A percentile compares a stretch with the other conserved stretches of the same genome.
These are phyloP conservation scores for Carposina sasakii DNA, from an alignment of 1,140 invertebrate species.

Conservation along the genomic window DNA sequence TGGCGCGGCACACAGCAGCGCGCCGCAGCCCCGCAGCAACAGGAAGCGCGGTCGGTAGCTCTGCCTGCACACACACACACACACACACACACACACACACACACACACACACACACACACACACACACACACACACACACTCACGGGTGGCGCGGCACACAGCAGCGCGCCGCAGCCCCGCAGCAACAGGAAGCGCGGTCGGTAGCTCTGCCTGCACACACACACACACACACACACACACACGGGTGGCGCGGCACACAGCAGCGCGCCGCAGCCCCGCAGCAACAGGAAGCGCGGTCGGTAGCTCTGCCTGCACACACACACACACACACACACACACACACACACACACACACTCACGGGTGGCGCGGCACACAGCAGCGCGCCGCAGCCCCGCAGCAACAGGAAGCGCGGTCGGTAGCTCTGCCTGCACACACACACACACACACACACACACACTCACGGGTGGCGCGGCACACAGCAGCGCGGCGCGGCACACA, in stretches of 20 bases:
- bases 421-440: too few relatives aligned
- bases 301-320: constrained; percentile 96
- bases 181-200: constrained; percentile 91
- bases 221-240: too few relatives aligned
- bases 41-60: constrained; percentile 94
- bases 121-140: too few relatives aligned
- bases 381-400: constrained; percentile 93
- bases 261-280: constrained; percentile 92
- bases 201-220: constrained; percentile 96
- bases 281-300: constrained; percentile 92
- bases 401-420: constrained; percentile 94
- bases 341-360: too few relatives aligned
- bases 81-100: too few relatives aligned
- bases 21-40: constrained; percentile 92
- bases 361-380: constrained; percentile 87
- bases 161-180: constrained; percentile 94
- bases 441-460: too few relatives aligned
- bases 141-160: constrained; percentile 86
- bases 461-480: too few relatives aligned
- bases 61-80: too few relatives aligned
- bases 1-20: constrained; percentile 88
- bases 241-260: constrained; percentile 87
- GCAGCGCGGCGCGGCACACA: constrained; percentile 87
- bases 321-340: too few relatives aligned
- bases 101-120: too few relatives aligned